Evolutionary conservation across 2,888 invertebrate genomes (phyloP), one percentile per base, ranked within the genome.

Genomic region (Blomia tropicalis): DNA sequence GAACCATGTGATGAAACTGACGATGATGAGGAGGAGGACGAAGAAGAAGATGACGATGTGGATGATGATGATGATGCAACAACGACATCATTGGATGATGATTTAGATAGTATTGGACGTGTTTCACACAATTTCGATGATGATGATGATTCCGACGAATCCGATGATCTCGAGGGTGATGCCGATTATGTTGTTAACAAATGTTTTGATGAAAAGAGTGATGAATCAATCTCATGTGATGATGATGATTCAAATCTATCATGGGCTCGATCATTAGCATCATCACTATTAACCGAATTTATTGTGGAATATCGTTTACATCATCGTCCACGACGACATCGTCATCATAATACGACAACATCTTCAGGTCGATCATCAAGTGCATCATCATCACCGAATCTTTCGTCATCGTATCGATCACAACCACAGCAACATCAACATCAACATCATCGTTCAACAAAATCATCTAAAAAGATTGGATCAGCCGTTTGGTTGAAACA

Each of bases 241-340:
- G n/a, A n/a, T n/a, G n/a, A n/a, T n/a, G 7, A 7, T 7, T 47
- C 51, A 14, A 11, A 7, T 14, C 51, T 47, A 7, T 47, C 51
- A 7, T 47, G 51, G 51, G 51, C 51, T n/a, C 14, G 27, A n/a
- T 47, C 51, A 22, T n/a, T 47, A 7, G 27, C 51, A 7, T 47
- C 51, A 14, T 47, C 51, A 11, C 51, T 47, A 27, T n/a, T 47
- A n/a, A 27, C 51, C 23, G 51, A 47, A 27, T 47, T 56, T 11
- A 56, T 7, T 5, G n/a, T n/a, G 11, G 54, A 56, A 29, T 56
- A 2, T 14, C 14, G 43, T 43, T 32, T 44, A 29, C 30, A 54
- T 14, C 19, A n/a, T 23, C 36, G 17, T 7, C 36, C 17, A 7
- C 36, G 36, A 36, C 36, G 36, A 11, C 36, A 36, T 17, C 17